A percentile compares a stretch with the other conserved stretches of the same genome.
These are phyloP conservation scores for Alligator mississippiensis DNA, from an alignment of 2,113 vertebrate species.

Conservation along the genomic window DNA sequence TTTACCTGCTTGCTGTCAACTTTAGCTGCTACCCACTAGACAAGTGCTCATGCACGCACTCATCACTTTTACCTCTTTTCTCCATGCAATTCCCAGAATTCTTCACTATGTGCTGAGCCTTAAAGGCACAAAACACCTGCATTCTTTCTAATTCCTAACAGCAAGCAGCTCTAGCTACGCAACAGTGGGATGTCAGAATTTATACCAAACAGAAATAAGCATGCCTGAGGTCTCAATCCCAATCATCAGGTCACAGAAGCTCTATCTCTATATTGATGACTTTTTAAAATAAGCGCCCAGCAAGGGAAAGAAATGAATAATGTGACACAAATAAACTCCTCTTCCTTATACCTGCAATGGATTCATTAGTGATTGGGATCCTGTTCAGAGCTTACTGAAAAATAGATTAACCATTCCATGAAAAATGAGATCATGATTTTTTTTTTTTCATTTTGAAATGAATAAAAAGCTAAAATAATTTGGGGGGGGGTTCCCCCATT, in stretches of 20 bases:
- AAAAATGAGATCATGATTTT: rapidly evolving
- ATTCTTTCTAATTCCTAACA: not conserved
- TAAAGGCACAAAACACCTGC: not conserved
- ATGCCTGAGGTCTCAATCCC: not conserved
- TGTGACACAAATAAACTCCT: not conserved
- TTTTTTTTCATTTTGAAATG: not conserved
- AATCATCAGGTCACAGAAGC: not conserved
- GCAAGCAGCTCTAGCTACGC: not conserved
- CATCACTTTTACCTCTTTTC: not conserved
- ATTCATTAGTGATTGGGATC: rapidly evolving
- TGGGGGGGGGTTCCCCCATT: not conserved
- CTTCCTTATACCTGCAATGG: not conserved
- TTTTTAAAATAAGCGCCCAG: not conserved
- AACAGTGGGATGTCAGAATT: not conserved
- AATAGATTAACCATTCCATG: no score
- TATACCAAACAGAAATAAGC: not conserved
- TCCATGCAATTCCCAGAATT: not conserved
- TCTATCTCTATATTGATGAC: not conserved
- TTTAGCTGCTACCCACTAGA: not conserved
- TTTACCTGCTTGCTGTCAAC: not conserved
- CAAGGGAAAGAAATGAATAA: not conserved
- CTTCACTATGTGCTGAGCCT: not conserved
- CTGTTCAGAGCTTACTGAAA: rapidly evolving
- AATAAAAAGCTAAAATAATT: not conserved
- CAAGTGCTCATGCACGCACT: not conserved